These are phyloP conservation scores for Chaetophractus vellerosus DNA, from an alignment of 2,797 vertebrate species.

Conservation along the genomic window DNA sequence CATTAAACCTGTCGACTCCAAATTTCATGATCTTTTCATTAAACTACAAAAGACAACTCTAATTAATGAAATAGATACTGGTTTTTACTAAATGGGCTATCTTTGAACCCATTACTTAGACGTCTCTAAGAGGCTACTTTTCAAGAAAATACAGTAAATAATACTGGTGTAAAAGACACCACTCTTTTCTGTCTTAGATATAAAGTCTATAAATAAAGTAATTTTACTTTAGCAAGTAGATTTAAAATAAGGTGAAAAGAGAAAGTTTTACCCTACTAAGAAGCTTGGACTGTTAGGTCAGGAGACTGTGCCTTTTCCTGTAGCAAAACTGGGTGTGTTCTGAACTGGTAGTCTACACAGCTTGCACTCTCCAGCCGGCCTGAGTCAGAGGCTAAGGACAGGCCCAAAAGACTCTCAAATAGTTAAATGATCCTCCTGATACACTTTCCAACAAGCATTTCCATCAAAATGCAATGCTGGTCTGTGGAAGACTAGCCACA, in stretches of 20 bases:
- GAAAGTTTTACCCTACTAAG: not conserved
- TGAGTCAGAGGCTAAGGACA: not conserved
- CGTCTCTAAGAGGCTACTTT: not conserved
- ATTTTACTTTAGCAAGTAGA: not conserved
- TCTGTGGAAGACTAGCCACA: not conserved
- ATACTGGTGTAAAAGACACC: slow-evolving; percentile 32
- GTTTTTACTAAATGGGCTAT: not conserved
- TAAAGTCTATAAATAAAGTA: slow-evolving; percentile 3
- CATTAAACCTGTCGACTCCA: not conserved
- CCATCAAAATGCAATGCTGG: not conserved
- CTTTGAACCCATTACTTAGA: no score
- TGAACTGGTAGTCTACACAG: not conserved
- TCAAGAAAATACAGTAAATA: not conserved
- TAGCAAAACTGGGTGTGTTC: not conserved
- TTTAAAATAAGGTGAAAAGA: not conserved
- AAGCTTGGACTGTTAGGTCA: not conserved
- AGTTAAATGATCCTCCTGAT: not conserved
- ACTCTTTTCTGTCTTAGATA: not conserved
- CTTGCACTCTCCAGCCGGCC: not conserved
- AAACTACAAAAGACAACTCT: not conserved
- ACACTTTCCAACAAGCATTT: not conserved
- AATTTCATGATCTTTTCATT: slow-evolving; percentile 29
- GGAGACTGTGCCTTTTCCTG: not conserved
- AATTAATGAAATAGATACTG: not conserved
- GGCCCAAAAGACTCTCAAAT: not conserved